A percentile compares a stretch with the other conserved stretches of the same genome.
phyloP scores from a whole-genome alignment of 1,140 invertebrate species.

The Aphelenchoides besseyi region DNA sequence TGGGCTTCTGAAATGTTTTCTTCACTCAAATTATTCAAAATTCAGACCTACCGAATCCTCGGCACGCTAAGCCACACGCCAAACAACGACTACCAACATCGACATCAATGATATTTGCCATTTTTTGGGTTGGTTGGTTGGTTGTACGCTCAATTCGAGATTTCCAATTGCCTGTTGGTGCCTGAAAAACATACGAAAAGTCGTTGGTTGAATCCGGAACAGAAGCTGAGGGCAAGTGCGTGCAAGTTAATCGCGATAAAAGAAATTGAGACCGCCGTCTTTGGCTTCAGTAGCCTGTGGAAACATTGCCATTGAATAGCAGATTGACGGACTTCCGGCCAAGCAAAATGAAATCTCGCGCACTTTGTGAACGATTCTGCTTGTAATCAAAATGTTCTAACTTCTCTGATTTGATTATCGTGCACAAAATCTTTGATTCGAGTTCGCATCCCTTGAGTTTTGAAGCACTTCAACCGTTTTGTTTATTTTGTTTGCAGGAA shows the following conservation, averaged over 20 bases:
- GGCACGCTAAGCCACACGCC: slow-evolving; percentile 20
- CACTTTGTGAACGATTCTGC: neutral
- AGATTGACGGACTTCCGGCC: neutral
- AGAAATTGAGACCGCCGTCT: neutral
- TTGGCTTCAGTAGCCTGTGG: too few relatives aligned
- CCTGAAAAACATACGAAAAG: neutral
- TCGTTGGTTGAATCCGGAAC: too few relatives aligned
- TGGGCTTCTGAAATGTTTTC: neutral
- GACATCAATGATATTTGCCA: slow-evolving; percentile 56
- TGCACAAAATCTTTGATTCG: too few relatives aligned
- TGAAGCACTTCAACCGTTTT: neutral
- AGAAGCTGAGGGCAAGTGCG: neutral
- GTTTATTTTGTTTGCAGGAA: neutral
- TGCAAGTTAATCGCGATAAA: neutral
- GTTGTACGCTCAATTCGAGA: slow-evolving; percentile 8
- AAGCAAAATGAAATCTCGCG: neutral
- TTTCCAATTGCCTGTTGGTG: slow-evolving; percentile 19
- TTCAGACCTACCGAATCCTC: neutral
- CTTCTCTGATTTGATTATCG: too few relatives aligned
- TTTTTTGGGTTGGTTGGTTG: slow-evolving; percentile 23
- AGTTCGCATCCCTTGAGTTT: too few relatives aligned
- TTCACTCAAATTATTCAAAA: neutral
- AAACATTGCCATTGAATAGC: neutral
- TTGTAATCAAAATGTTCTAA: too few relatives aligned
- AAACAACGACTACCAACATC: slow-evolving; percentile 36